Conservation (phyloP, 2,113 vertebrate genomes). For the Corythoichthys intestinalis region DNA sequence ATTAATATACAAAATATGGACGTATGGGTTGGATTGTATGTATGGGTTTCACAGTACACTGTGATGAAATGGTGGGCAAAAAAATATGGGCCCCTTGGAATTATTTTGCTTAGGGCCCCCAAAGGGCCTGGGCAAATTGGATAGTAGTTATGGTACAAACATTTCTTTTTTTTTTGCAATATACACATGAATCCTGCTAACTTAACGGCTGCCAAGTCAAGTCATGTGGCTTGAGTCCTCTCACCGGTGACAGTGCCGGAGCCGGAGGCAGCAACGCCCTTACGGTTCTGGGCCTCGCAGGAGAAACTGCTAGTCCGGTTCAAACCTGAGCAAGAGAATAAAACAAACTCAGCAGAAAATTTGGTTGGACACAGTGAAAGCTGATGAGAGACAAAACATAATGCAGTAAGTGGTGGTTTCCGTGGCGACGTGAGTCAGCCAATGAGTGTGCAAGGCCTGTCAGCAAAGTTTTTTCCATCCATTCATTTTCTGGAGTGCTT, state of each 20-base stretch:
- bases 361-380: neutral
- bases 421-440: neutral
- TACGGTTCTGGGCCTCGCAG: conserved; percentile 84
- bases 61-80: too few relatives aligned
- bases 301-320: conserved; percentile 82
- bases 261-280: conserved; percentile 82
- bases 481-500: neutral
- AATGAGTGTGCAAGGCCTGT: neutral
- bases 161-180: too few relatives aligned
- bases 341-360: neutral
- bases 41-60: too few relatives aligned
- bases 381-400: neutral
- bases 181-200: too few relatives aligned
- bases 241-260: conserved; percentile 80
- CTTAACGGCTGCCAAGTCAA: too few relatives aligned
- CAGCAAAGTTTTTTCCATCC: neutral
- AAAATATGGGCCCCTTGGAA: too few relatives aligned
- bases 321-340: conserved; percentile 65
- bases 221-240: conserved; percentile 6
- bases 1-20: too few relatives aligned
- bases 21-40: too few relatives aligned
- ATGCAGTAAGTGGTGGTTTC: neutral
- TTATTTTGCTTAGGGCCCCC: too few relatives aligned
- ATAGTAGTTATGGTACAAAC: too few relatives aligned
- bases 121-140: too few relatives aligned